Evolutionary conservation across 2,797 vertebrate genomes (phyloP).

Genomic region (Hydrophis major): DNA sequence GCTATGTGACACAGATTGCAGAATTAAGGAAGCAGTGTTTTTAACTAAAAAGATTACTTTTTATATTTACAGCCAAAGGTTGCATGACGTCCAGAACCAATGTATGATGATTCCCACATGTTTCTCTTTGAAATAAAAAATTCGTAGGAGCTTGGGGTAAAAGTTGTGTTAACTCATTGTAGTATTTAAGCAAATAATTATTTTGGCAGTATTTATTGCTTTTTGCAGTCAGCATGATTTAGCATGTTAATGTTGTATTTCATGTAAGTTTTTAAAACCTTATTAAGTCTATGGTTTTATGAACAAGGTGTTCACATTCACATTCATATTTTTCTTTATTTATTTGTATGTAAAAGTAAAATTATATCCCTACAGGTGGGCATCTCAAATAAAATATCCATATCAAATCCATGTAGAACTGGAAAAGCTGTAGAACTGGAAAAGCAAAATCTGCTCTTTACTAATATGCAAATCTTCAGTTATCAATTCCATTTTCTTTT

Average conservation of each 20-base stretch:
- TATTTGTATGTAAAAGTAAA: neutral
- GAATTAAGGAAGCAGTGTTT: constrained; percentile 30
- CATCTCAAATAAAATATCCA: neutral
- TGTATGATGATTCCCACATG: constrained; percentile 10
- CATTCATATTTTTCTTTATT: neutral
- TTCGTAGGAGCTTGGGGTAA: neutral
- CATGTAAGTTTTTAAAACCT: neutral
- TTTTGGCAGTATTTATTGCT: neutral
- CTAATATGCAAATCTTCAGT: neutral
- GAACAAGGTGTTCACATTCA: neutral
- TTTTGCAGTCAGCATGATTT: neutral
- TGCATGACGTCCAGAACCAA: constrained; percentile 16
- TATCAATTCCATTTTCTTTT: neutral
- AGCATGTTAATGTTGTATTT: neutral
- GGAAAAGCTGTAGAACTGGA: neutral
- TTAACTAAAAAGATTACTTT: constrained; percentile 48
- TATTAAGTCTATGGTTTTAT: neutral
- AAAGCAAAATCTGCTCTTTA: neutral
- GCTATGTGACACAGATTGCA: constrained; percentile 22
- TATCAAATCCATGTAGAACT: neutral
- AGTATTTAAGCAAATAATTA: neutral
- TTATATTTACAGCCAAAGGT: constrained; percentile 46
- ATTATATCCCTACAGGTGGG: neutral
- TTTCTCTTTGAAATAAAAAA: neutral
- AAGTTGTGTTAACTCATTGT: neutral